Evolutionary conservation across 2,888 invertebrate species (phyloP), one percentile per base, ranked within the genome.

Genomic region (Pomacea canaliculata): DNA sequence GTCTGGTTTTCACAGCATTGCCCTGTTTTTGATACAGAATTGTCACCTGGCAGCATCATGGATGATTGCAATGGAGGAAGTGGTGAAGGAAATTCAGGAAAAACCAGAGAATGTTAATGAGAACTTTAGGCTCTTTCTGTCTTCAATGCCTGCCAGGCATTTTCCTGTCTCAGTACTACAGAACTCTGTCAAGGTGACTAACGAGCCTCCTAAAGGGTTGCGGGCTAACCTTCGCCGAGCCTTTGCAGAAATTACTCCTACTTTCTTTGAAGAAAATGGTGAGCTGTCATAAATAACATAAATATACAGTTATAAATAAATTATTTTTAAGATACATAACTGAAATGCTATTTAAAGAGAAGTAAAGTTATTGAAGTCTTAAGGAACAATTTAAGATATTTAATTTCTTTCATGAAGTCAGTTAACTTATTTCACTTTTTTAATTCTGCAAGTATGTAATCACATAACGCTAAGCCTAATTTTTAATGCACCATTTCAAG

Each of bases 221-320:
- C 83, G 90, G 66, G 89, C 96, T 0, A 97, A 97, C 93, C 96
- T 96, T 0, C 95, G 96, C 89, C 93, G 94, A 37, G 94, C 94
- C 0, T 96, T 97, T 86, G 94, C 94, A 80, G 94, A 95, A 88
- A 95, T 97, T 86, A 95, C 96, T 0, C 92, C 93, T 0, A 95
- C 94, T 73, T 96, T 95, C 90, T 97, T 96, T 87, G 95, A 97
- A 91, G 93, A 94, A 80, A 94, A 96, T 89, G 92, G 95, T 95
- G 91, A 91, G 91, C 86, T 63, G 37, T 4, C 8, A 13, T 56
- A 56, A 56, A 56, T 13, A 56, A 7, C 4, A 56, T 13, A 16
- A 56, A 16, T 7, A 7, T 10, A 23, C 23, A 13, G 51, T 56
- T 16, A 56, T 56, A 10, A 16, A 56, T 56, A 2, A 56, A 10